These are phyloP conservation scores for Arion vulgaris DNA, from an alignment of 1,140 invertebrate species.

Conservation along the genomic window DNA sequence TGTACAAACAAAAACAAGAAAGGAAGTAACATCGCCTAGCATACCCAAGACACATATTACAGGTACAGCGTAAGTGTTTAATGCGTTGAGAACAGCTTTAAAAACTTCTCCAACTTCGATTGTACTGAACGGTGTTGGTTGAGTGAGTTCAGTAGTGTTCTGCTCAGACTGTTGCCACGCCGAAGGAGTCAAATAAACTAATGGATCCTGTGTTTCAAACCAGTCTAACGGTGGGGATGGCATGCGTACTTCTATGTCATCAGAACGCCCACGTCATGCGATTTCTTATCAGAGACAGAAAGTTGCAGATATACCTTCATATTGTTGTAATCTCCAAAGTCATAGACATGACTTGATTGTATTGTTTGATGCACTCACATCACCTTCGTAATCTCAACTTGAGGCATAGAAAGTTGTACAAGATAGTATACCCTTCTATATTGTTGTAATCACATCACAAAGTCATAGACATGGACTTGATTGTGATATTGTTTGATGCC, in stretches of 20 bases:
- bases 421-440: too few species aligned
- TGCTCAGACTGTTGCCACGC: neutral
- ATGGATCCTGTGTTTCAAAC: neutral
- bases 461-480: too few species aligned
- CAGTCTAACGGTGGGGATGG: neutral
- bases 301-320: too few species aligned
- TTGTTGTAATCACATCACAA: too few species aligned
- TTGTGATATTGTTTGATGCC: too few species aligned
- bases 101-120: constrained; percentile 11
- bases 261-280: too few species aligned
- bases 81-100: constrained; percentile 40
- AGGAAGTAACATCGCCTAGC: constrained; percentile 76
- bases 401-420: too few species aligned
- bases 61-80: constrained; percentile 77
- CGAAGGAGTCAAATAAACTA: neutral
- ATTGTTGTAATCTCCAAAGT: too few species aligned
- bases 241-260: neutral
- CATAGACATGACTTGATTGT: too few species aligned
- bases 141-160: neutral
- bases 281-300: too few species aligned
- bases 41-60: constrained; percentile 75
- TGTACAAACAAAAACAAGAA: constrained; percentile 76
- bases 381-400: too few species aligned
- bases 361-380: too few species aligned
- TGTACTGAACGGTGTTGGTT: neutral